phyloP scores from a whole-genome alignment of 2,797 vertebrate species.

The Rhincodon typus region DNA sequence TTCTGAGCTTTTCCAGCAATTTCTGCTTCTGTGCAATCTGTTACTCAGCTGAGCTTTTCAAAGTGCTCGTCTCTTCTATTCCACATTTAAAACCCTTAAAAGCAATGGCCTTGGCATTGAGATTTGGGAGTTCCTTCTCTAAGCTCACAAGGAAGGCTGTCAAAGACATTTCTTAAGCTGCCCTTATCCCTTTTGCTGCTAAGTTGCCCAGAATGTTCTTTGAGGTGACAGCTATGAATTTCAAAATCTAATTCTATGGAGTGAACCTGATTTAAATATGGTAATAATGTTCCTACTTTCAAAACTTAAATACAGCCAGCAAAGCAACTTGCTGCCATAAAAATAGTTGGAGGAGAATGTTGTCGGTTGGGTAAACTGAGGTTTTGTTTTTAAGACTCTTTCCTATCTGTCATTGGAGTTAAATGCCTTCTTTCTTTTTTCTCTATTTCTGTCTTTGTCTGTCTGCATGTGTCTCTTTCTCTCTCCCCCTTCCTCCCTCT shows the following conservation, averaged over 20 bases:
- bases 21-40: background rate
- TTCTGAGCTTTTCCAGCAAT: too few relatives aligned
- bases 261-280: background rate
- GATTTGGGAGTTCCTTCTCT: background rate
- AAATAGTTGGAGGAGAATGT: background rate
- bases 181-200: background rate
- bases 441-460: too few relatives aligned
- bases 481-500: too few relatives aligned
- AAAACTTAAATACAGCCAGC: background rate
- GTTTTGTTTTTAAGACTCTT: background rate
- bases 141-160: background rate
- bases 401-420: background rate
- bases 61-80: background rate
- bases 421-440: background rate
- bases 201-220: background rate
- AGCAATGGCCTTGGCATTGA: background rate
- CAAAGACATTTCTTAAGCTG: background rate
- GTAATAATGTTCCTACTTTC: background rate
- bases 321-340: background rate
- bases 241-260: background rate
- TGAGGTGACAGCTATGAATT: background rate
- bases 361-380: background rate
- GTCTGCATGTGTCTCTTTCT: too few relatives aligned
- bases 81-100: background rate
- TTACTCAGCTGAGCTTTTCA: background rate